A percentile compares a stretch with the other conserved stretches of the same genome.
Evolutionary conservation across 2,113 vertebrate genomes (phyloP).

Genomic region (Bungarus multicinctus): DNA sequence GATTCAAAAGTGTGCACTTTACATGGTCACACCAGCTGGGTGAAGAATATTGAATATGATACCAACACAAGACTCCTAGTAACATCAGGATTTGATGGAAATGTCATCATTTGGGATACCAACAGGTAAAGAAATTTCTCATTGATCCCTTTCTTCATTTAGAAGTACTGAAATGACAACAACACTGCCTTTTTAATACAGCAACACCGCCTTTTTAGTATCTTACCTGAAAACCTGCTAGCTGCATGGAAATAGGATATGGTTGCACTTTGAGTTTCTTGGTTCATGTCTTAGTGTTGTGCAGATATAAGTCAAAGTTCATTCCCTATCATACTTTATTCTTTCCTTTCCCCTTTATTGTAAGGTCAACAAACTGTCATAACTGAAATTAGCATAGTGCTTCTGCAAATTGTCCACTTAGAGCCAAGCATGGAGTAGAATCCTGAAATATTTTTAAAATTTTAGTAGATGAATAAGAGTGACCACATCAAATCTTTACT

Average conservation of each 20-base stretch:
- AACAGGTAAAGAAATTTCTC: constrained; percentile 80
- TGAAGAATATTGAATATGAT: constrained; percentile 99
- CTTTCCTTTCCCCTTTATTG: neutral
- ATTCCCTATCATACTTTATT: neutral
- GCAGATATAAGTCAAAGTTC: neutral
- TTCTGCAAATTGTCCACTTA: neutral
- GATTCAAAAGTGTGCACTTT: constrained; percentile 94
- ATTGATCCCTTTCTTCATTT: neutral
- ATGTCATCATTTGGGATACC: constrained; percentile 99
- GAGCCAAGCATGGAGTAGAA: neutral
- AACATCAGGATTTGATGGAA: constrained; percentile 97
- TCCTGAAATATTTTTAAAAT: neutral
- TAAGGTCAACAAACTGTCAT: neutral
- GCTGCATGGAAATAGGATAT: neutral
- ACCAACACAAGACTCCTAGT: constrained; percentile 95
- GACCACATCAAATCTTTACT: neutral
- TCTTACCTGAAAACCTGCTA: neutral
- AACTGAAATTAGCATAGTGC: neutral
- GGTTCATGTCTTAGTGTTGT: neutral
- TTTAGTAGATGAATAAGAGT: neutral
- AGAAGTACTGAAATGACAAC: too few relatives aligned
- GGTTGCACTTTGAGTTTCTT: neutral
- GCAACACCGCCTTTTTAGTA: neutral
- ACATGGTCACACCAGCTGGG: constrained; percentile 98
- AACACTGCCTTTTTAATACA: neutral